Base-by-base conservation (phyloP, 2,797 vertebrate species). In the Sebastes glaucus region DNA sequence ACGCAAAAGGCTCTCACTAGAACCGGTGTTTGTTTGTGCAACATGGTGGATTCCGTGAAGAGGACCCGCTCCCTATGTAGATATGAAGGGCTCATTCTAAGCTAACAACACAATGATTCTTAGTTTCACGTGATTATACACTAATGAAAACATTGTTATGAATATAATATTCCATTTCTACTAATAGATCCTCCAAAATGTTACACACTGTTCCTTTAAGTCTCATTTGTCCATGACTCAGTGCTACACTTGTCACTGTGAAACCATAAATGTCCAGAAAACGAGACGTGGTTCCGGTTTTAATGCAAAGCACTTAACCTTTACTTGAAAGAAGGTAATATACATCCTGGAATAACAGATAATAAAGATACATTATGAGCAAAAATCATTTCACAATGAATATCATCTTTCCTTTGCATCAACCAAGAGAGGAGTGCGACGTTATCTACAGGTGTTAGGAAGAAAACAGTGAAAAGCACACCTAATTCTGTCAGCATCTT, bases 321-420 rank as follows among this genome's bases (percentile, higher is more conserved):
- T 96, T 96, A 96, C 95, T 96, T 93, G 92, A 96, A 96, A 96
- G 94, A 96, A 96, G 95, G 92, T 95, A 95, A 96, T 96, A 95
- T 96, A 96, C 96, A 96, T 96, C 96, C 94, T 96, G 94, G 94
- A 95, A 95, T 96, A 94, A 96, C 95, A 96, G 94, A 95, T 94
- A 96, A 95, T 95, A 95, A 96, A 96, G 95, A 95, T 95, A 96
- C 95, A 96, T 94, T 93, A 95, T 95, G 95, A 96, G 94, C 93
- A 95, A 94, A 49, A 95, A 94, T 95, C 90, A 94, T 94, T 95
- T 95, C 95, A 96, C 94, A 95, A 96, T 95, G 92, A 94, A 91
- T 94, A 93, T 93, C 77, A 87, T 93, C 86, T 95, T 92, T 94
- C 81, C 83, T 93, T 93, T 88, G 88, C 90, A 94, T 90, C 88